These are phyloP conservation scores for Danaus melanippus DNA, from an alignment of 1,140 invertebrate species.

Conservation along the genomic window DNA sequence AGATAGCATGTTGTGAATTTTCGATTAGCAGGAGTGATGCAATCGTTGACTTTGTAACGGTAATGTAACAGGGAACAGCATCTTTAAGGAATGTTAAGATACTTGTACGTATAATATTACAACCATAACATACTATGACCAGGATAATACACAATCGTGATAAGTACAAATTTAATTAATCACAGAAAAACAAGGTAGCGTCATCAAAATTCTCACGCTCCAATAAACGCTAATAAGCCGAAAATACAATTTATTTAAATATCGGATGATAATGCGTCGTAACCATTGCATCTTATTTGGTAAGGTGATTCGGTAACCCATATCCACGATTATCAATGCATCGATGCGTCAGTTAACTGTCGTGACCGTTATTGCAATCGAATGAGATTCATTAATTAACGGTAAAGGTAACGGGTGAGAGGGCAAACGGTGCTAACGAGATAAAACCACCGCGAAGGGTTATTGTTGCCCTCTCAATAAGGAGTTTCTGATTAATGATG, in stretches of 20 bases:
- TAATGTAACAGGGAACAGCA: constrained; percentile 1
- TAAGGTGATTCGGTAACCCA: constrained; percentile 14
- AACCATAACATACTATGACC: too few relatives aligned
- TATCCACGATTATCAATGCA: constrained; percentile 21
- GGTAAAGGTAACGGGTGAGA: constrained; percentile 62
- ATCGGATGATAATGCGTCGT: too few relatives aligned
- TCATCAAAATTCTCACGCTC: too few relatives aligned
- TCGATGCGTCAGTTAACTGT: constrained; percentile 46
- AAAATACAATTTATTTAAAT: too few relatives aligned
- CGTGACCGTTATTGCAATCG: constrained; percentile 50
- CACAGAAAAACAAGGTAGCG: too few relatives aligned
- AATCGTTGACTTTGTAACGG: constrained; percentile 41
- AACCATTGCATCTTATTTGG: background rate
- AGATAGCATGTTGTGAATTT: constrained; percentile 55
- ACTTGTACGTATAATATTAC: too few relatives aligned
- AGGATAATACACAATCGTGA: too few relatives aligned
- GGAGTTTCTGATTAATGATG: constrained; percentile 17
- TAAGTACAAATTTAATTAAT: too few relatives aligned
- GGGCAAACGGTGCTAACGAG: constrained; percentile 43
- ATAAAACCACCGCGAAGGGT: constrained; percentile 21
- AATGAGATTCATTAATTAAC: constrained; percentile 58
- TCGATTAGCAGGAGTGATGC: constrained; percentile 55
- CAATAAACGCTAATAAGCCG: too few relatives aligned
- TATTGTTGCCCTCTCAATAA: constrained; percentile 17
- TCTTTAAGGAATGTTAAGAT: too few relatives aligned